Evolutionary conservation across 2,888 invertebrate species (phyloP).

Genomic region (Lymantria monacha): DNA sequence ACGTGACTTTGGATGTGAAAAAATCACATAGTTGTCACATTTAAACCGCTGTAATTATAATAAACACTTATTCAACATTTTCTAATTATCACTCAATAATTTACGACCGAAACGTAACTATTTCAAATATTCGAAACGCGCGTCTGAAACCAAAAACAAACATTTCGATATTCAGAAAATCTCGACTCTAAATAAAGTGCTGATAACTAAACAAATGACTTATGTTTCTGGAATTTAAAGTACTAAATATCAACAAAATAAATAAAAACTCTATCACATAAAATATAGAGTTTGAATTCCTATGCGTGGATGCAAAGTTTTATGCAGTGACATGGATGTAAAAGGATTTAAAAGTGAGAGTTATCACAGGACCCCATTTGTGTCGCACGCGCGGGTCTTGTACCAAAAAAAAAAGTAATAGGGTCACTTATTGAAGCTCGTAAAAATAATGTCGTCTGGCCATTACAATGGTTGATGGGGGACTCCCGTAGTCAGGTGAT

Average conservation of each 20-base stretch:
- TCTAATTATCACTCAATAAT: conserved; percentile 34
- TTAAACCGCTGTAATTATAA: too few species aligned
- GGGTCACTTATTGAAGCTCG: conserved; percentile 42
- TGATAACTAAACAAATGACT: conserved; percentile 80
- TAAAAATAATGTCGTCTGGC: conserved; percentile 60
- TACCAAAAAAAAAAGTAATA: conserved; percentile 55
- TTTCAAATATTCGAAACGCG: conserved; percentile 51
- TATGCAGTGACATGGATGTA: conserved; percentile 67
- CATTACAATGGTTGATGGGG: conserved; percentile 47
- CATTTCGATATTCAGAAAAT: conserved; percentile 63
- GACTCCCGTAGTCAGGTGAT: conserved; percentile 62
- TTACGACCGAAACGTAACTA: conserved; percentile 43
- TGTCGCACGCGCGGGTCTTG: conserved; percentile 75
- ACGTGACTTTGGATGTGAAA: too few species aligned
- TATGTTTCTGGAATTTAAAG: conserved; percentile 77
- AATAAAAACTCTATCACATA: conserved; percentile 28
- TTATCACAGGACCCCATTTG: conserved; percentile 80
- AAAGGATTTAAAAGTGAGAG: conserved; percentile 79
- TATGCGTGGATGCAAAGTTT: conserved; percentile 25
- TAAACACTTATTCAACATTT: too few species aligned
- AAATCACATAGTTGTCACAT: too few species aligned
- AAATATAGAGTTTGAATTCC: conserved; percentile 36
- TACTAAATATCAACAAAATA: conserved; percentile 22
- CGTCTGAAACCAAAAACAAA: conserved; percentile 53
- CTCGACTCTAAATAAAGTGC: conserved; percentile 78